Evolutionary conservation across 2,797 vertebrate genomes (phyloP).

Genomic region (Capromys pilorides): DNA sequence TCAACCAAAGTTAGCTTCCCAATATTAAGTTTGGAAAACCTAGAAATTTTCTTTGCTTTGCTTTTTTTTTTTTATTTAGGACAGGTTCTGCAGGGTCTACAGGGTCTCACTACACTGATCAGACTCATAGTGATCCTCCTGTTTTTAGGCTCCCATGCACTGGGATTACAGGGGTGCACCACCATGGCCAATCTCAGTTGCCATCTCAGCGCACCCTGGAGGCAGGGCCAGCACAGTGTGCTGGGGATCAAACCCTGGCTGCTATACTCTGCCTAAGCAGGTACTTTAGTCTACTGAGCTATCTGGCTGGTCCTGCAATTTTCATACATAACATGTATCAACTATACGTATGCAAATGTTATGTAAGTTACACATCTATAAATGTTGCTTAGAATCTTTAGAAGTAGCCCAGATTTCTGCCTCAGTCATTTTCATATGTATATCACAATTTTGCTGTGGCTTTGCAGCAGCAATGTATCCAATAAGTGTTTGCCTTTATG

Average conservation of each 20-base stretch:
- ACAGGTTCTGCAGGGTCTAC: too few species aligned
- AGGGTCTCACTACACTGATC: too few species aligned
- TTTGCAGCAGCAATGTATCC: neutral
- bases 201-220: too few species aligned
- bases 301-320: neutral
- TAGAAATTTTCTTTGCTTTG: neutral
- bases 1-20: constrained; percentile 24
- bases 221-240: too few species aligned
- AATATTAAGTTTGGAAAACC: constrained; percentile 43
- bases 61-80: too few species aligned
- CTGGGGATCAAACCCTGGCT: too few species aligned
- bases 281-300: too few species aligned
- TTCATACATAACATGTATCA: neutral
- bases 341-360: neutral
- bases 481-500: neutral
- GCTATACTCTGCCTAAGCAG: too few species aligned
- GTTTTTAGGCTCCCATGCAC: too few species aligned
- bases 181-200: too few species aligned
- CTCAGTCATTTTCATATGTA: neutral
- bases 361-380: neutral
- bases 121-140: too few species aligned
- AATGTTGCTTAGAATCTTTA: neutral
- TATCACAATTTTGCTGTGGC: neutral
- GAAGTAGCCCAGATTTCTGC: neutral
- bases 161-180: too few species aligned